phyloP scores from a whole-genome alignment of 1,140 invertebrate genomes.

The Triops cancriformis region DNA sequence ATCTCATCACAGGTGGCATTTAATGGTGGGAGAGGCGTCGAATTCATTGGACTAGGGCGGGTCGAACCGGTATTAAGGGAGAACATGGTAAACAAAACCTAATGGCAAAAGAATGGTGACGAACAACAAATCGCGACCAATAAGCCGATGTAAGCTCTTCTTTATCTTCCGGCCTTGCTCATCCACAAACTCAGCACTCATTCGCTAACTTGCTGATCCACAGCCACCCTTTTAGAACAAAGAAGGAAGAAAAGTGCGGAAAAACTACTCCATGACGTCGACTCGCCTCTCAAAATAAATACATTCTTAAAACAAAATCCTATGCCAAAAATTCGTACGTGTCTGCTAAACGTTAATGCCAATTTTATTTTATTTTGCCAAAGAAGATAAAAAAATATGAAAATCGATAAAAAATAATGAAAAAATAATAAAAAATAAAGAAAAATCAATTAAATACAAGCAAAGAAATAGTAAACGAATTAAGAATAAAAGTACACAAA shows the following conservation, averaged over 20 bases:
- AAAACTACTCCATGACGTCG: not conserved
- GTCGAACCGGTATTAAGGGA: conserved; percentile 6
- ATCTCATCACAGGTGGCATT: conserved; percentile 2
- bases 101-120: conserved; percentile 13
- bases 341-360: not conserved
- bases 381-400: too few relatives aligned
- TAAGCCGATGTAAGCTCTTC: not conserved
- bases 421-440: too few relatives aligned
- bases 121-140: not conserved
- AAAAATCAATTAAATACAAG: too few relatives aligned
- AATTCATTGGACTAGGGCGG: not conserved
- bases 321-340: not conserved
- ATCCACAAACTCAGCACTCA: not conserved
- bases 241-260: not conserved
- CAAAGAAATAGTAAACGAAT: too few relatives aligned
- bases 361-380: too few relatives aligned
- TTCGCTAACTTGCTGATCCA: not conserved
- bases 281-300: not conserved
- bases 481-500: too few relatives aligned
- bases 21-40: not conserved
- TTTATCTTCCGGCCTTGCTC: not conserved
- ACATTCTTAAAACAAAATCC: not conserved
- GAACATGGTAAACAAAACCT: conserved; percentile 11
- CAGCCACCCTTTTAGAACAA: not conserved
- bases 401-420: too few relatives aligned